Evolutionary conservation across 2,888 invertebrate species (phyloP).

Genomic region (Rhaphigaster nebulosa): DNA sequence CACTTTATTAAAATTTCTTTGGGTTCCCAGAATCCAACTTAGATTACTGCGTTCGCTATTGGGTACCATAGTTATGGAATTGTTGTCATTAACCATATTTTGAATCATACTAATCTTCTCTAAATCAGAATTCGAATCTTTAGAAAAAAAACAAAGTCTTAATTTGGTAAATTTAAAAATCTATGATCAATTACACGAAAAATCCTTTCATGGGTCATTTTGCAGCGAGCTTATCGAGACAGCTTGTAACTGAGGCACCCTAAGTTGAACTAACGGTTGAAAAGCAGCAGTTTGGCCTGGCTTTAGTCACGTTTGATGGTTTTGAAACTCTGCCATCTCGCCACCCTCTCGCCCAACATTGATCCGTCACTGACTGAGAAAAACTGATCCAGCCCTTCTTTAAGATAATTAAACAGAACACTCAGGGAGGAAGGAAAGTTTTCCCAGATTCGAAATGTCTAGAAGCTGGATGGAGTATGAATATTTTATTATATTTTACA

Average conservation of each 20-base stretch:
- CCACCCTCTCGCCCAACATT: not conserved
- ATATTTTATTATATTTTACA: no score
- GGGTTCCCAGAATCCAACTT: no score
- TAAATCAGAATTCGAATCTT: no score
- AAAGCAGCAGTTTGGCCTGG: not conserved
- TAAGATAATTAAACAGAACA: not conserved
- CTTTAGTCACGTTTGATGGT: constrained; percentile 34
- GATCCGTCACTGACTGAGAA: constrained; percentile 17
- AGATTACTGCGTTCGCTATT: no score
- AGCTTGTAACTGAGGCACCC: not conserved
- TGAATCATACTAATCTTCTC: no score
- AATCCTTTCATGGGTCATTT: not conserved
- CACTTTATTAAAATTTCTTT: no score
- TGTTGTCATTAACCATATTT: no score
- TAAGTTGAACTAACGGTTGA: not conserved
- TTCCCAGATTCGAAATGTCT: not conserved
- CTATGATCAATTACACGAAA: not conserved
- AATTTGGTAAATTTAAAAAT: not conserved
- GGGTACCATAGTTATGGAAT: no score
- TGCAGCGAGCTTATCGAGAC: not conserved
- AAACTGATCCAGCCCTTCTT: constrained; percentile 1
- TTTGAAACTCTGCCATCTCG: constrained; percentile 40
- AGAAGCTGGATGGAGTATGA: not conserved
- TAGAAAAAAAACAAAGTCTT: not conserved
- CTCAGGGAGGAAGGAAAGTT: not conserved